Evolutionary conservation across 2,888 invertebrate species (phyloP).

Genomic region (Nipponacmea schrenckii): DNA sequence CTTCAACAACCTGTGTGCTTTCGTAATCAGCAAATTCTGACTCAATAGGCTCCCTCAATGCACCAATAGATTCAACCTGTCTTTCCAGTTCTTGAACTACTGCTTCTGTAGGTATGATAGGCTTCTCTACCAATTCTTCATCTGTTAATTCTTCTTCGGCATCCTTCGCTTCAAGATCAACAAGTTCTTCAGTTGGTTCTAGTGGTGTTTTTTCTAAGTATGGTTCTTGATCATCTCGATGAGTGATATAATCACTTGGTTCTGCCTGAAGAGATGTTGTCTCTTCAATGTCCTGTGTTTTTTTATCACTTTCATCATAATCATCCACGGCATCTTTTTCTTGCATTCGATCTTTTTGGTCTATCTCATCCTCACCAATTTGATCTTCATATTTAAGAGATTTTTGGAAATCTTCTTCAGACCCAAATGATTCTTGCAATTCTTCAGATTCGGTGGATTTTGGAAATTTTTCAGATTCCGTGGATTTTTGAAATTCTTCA

Average conservation of each 20-base stretch:
- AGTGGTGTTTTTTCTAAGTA: constrained; percentile 5
- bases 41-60: neutral
- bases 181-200: neutral
- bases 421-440: neutral
- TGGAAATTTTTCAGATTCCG: constrained; percentile 12
- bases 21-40: too few relatives aligned
- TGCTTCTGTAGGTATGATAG: constrained; percentile 1
- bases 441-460: constrained; percentile 1
- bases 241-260: neutral
- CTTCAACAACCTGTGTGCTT: too few relatives aligned
- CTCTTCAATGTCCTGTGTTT: constrained; percentile 5
- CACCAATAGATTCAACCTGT: neutral
- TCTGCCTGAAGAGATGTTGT: neutral
- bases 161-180: neutral
- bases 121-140: constrained; percentile 12
- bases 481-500: neutral
- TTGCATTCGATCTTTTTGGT: constrained; percentile 8
- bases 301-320: constrained; percentile 6
- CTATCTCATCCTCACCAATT: constrained; percentile 6
- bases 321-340: neutral
- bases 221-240: constrained; percentile 2
- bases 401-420: neutral
- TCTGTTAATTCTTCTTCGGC: constrained; percentile 12
- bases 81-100: constrained; percentile 15
- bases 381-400: neutral